These are phyloP conservation scores for Amphipoea lucens DNA, from an alignment of 2,888 invertebrate genomes.

Conservation along the genomic window DNA sequence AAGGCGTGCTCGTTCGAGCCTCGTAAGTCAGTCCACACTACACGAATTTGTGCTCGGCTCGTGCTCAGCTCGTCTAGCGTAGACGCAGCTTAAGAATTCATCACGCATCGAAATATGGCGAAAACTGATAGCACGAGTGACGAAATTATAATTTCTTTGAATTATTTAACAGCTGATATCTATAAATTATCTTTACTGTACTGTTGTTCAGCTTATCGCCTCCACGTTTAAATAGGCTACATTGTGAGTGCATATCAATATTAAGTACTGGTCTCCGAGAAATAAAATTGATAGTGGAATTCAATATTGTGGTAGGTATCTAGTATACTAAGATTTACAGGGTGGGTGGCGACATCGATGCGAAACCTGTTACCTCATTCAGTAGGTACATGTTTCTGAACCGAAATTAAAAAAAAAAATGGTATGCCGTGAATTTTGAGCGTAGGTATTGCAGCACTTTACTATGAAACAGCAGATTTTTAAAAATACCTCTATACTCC, in stretches of 20 bases:
- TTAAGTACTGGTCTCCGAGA: constrained; percentile 9
- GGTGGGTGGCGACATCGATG: too few relatives aligned
- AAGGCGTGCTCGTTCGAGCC: too few relatives aligned
- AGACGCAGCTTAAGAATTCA: neutral
- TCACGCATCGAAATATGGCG: neutral
- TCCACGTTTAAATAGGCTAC: constrained; percentile 21
- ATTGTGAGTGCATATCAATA: constrained; percentile 37
- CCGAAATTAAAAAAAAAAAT: too few relatives aligned
- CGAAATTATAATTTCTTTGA: constrained; percentile 49
- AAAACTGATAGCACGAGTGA: constrained; percentile 23
- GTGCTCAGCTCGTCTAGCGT: too few relatives aligned
- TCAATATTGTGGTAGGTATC: constrained; percentile 7
- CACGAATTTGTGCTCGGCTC: too few relatives aligned
- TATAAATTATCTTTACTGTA: constrained; percentile 46
- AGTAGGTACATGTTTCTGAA: too few relatives aligned
- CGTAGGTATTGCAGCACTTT: too few relatives aligned
- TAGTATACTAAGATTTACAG: neutral
- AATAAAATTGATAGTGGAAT: constrained; percentile 12
- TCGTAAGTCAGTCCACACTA: too few relatives aligned
- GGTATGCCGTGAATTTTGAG: too few relatives aligned
- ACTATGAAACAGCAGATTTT: too few relatives aligned
- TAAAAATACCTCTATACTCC: too few relatives aligned
- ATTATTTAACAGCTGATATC: constrained; percentile 51
- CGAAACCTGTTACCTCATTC: too few relatives aligned
- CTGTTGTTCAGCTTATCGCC: constrained; percentile 36